Conservation (phyloP, 2,113 vertebrate genomes). For the Ictidomys tridecemlineatus region DNA sequence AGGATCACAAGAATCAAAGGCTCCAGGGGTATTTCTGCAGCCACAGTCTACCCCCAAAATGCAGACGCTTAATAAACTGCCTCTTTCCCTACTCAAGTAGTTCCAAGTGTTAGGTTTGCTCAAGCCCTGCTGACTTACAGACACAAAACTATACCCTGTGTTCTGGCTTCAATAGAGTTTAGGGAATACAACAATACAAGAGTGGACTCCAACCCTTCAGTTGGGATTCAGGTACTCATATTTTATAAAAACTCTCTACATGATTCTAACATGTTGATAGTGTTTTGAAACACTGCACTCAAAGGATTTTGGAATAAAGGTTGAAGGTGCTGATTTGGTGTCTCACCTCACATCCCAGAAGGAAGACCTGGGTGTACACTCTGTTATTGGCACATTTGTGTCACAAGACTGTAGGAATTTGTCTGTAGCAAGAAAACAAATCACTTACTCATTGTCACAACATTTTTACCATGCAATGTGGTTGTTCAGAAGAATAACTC, state of each 20-base stretch:
- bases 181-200: not conserved
- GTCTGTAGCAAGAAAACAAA: conserved; percentile 26
- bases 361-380: not conserved
- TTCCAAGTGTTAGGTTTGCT: not conserved
- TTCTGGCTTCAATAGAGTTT: not conserved
- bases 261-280: not conserved
- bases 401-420: not conserved
- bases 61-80: not conserved
- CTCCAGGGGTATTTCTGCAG: not conserved
- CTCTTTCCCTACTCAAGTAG: not conserved
- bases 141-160: not conserved
- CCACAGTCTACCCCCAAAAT: not conserved
- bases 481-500: not conserved
- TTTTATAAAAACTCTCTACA: not conserved
- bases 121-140: not conserved
- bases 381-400: not conserved
- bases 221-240: not conserved
- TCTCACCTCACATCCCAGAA: not conserved
- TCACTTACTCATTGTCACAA: not conserved
- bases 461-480: not conserved
- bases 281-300: not conserved
- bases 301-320: not conserved
- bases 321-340: not conserved
- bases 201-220: not conserved
- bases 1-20: not conserved